Evolutionary conservation across 2,888 invertebrate genomes (phyloP).

Genomic region (Catotricha subobsoleta): DNA sequence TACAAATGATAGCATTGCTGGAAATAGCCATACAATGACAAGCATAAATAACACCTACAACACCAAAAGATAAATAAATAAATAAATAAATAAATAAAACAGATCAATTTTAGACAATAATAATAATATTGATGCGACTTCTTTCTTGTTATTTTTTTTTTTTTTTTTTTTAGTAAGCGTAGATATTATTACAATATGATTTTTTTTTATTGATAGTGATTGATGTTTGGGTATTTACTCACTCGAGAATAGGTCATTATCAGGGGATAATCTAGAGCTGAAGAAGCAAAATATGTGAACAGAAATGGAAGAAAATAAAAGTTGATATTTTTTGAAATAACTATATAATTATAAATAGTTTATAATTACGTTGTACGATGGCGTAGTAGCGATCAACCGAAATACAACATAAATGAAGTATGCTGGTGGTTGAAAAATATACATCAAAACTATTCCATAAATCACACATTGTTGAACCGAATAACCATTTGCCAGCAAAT

Average conservation of each 20-base stretch:
- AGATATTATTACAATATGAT: no score
- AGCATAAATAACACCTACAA: constrained; percentile 53
- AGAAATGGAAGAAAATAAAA: no score
- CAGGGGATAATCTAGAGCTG: constrained; percentile 77
- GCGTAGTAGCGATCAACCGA: constrained; percentile 84
- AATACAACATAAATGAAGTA: constrained; percentile 86
- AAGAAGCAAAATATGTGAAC: no score
- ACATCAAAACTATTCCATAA: constrained; percentile 90
- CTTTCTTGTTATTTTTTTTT: no score
- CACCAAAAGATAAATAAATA: neutral
- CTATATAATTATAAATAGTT: no score
- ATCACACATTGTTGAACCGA: constrained; percentile 81
- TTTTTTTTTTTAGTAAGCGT: no score
- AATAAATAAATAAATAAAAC: neutral
- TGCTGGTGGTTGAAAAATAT: constrained; percentile 81
- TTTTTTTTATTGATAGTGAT: neutral
- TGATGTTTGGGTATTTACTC: neutral
- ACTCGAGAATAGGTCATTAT: constrained; percentile 76
- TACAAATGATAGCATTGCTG: constrained; percentile 77
- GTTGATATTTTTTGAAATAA: no score
- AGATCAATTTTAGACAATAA: no score
- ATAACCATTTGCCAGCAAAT: constrained; percentile 69
- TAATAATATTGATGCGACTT: no score
- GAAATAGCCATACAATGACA: constrained; percentile 78
- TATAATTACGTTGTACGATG: constrained; percentile 79